A percentile compares a stretch with the other conserved stretches of the same genome.
These are phyloP conservation scores for Helicoverpa assulta DNA, from an alignment of 2,888 invertebrate species.

Conservation along the genomic window DNA sequence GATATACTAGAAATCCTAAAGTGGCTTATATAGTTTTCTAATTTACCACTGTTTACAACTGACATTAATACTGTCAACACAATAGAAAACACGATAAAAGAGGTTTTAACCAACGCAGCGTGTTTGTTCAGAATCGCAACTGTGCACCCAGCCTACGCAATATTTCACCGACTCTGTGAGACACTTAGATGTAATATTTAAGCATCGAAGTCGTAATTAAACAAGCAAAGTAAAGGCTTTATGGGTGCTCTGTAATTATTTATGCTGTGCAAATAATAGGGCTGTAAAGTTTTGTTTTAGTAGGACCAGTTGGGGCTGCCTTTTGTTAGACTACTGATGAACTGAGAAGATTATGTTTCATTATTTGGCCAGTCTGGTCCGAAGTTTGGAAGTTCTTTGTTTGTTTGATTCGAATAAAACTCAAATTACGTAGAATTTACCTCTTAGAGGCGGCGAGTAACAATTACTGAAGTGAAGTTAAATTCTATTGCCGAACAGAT, in stretches of 20 bases:
- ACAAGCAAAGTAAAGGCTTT: conserved; percentile 54
- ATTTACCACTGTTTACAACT: neutral
- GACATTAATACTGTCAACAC: too few species aligned
- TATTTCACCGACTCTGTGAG: conserved; percentile 30
- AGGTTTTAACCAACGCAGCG: too few species aligned
- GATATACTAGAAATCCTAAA: too few species aligned
- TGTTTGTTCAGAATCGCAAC: neutral
- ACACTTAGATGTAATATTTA: conserved; percentile 64
- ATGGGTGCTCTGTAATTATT: conserved; percentile 56
- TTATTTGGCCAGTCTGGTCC: conserved; percentile 23
- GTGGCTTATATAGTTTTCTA: too few species aligned
- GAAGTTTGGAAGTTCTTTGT: conserved; percentile 26
- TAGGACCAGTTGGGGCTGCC: conserved; percentile 18
- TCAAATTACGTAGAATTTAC: conserved; percentile 1
- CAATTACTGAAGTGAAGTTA: neutral
- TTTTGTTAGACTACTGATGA: conserved; percentile 28
- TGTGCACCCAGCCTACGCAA: conserved; percentile 4
- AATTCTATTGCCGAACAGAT: neutral
- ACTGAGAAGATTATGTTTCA: conserved; percentile 40
- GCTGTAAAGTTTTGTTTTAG: conserved; percentile 44
- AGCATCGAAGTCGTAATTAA: conserved; percentile 63
- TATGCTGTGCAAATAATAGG: conserved; percentile 56
- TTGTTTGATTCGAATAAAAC: conserved; percentile 15
- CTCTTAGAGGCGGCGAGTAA: neutral
- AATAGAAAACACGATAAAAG: too few species aligned